Percentiles rank a stretch among this genome's conserved stretches.
These are phyloP conservation scores for Paramisgurnus dabryanus DNA, from an alignment of 2,113 vertebrate genomes.

Conservation along the genomic window DNA sequence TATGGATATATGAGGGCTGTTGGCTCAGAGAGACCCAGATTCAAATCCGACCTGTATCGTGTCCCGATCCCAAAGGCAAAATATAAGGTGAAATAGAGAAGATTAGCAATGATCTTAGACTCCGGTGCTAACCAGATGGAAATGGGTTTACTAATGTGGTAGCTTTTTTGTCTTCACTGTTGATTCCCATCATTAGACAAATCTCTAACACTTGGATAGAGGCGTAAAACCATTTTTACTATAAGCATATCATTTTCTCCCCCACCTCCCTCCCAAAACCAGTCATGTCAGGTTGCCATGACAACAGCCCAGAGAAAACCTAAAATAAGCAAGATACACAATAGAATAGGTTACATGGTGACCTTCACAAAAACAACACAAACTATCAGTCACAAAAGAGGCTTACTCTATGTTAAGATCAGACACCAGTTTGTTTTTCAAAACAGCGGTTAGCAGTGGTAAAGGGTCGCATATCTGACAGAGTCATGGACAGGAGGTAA, in stretches of 20 bases:
- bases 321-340: conserved; percentile 19
- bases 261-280: conserved; percentile 19
- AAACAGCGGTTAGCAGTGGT: neutral
- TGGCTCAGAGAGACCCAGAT: too few relatives aligned
- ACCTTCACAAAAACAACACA: conserved; percentile 30
- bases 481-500: neutral
- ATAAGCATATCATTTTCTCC: conserved; percentile 27
- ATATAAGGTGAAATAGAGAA: neutral
- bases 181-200: neutral
- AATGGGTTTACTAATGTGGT: too few relatives aligned
- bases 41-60: too few relatives aligned
- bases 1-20: too few relatives aligned
- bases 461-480: neutral
- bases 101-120: neutral
- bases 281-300: conserved; percentile 41
- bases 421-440: conserved; percentile 12
- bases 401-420: neutral
- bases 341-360: conserved; percentile 16
- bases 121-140: neutral
- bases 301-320: conserved; percentile 37
- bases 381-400: conserved; percentile 29
- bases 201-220: neutral
- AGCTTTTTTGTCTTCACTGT: neutral
- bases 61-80: too few relatives aligned
- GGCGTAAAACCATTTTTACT: neutral